phyloP scores from a whole-genome alignment of 2,113 vertebrate species.

The Silurus asotus region DNA sequence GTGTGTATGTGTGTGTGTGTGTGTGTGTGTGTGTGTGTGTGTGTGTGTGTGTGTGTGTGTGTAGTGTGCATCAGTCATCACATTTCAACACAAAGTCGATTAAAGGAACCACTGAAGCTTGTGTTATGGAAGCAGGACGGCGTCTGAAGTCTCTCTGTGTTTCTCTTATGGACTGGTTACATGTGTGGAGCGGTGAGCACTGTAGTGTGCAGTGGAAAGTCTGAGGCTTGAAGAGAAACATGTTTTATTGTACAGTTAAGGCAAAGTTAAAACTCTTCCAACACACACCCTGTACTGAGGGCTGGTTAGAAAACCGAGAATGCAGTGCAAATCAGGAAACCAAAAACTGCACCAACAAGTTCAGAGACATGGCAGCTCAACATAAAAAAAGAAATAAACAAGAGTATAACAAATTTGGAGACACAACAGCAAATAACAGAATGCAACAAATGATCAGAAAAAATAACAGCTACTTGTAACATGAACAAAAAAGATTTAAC shows the following conservation, averaged over 20 bases:
- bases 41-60: slow-evolving; percentile 10
- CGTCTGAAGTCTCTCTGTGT: slow-evolving; percentile 4
- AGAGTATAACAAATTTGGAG: not conserved
- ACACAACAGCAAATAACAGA: not conserved
- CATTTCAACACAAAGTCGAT: slow-evolving; percentile 15
- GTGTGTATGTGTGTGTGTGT: slow-evolving; percentile 6
- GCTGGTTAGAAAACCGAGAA: not conserved
- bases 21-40: not conserved
- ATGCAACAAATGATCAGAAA: not conserved
- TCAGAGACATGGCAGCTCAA: not conserved
- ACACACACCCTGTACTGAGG: not conserved
- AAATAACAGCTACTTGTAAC: too few relatives aligned
- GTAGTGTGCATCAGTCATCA: slow-evolving; percentile 12
- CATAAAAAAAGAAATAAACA: too few relatives aligned
- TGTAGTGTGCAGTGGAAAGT: slow-evolving; percentile 10
- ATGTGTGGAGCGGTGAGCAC: not conserved
- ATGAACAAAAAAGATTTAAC: too few relatives aligned
- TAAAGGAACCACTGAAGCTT: slow-evolving; percentile 21
- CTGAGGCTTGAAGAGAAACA: slow-evolving; percentile 6
- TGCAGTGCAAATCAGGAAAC: not conserved
- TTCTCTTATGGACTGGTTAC: not conserved
- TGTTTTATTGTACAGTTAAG: not conserved
- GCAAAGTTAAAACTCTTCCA: not conserved
- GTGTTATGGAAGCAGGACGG: not conserved
- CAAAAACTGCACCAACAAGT: not conserved